Percentiles rank a stretch among this genome's conserved stretches.
These are phyloP conservation scores for Hydrochoerus hydrochaeris DNA, from an alignment of 2,113 vertebrate species.

Conservation along the genomic window DNA sequence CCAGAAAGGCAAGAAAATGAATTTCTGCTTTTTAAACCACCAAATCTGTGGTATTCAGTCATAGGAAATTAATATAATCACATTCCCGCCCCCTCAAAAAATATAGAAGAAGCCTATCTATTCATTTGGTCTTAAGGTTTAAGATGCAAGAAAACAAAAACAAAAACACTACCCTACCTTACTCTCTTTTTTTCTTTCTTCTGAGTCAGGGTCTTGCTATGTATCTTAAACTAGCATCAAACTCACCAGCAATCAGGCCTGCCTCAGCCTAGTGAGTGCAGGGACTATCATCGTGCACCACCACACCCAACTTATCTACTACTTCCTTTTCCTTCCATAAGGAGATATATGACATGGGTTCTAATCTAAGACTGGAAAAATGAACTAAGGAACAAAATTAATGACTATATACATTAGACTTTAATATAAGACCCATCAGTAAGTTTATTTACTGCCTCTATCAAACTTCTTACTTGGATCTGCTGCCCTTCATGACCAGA, in stretches of 20 bases:
- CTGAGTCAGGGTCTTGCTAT: not conserved
- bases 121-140: conserved; percentile 16
- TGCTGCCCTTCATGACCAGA: not conserved
- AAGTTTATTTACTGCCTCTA: not conserved
- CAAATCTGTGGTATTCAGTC: not conserved
- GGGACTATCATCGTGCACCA: not conserved
- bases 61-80: not conserved
- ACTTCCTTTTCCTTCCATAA: not conserved
- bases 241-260: not conserved
- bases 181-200: not conserved
- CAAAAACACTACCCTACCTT: not conserved
- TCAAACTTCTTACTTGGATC: not conserved
- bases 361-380: not conserved
- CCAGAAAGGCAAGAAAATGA: not conserved
- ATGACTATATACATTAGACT: not conserved
- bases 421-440: not conserved
- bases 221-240: not conserved
- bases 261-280: not conserved
- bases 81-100: not conserved
- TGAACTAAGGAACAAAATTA: not conserved
- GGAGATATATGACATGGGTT: not conserved
- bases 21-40: not conserved
- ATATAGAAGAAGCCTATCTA: not conserved
- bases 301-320: not conserved
- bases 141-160: conserved; percentile 12